A percentile compares a stretch with the other conserved stretches of the same genome.
Evolutionary conservation across 2,113 vertebrate genomes (phyloP).

Genomic region (Cervus canadensis): DNA sequence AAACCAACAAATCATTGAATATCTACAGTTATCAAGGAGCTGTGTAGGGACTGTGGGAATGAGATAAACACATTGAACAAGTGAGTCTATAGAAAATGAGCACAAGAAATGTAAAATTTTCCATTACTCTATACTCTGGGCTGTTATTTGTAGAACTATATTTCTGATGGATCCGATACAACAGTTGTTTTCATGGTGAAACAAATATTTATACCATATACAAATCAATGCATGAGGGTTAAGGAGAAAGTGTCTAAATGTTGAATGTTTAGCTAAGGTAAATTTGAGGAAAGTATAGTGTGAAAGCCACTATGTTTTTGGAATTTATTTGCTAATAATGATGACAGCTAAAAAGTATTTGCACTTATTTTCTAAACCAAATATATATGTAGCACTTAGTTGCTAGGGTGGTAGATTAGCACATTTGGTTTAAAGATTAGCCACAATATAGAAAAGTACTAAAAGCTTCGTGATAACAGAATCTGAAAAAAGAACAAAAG

Average conservation of each 20-base stretch:
- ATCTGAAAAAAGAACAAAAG: conserved; percentile 52
- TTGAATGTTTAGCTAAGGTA: conserved; percentile 24
- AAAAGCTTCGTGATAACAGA: conserved; percentile 52
- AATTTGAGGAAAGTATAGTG: conserved; percentile 30
- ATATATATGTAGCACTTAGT: conserved; percentile 35
- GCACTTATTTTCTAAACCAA: conserved; percentile 53
- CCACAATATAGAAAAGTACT: conserved; percentile 40
- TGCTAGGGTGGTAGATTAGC: conserved; percentile 30
- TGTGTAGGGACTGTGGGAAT: neutral
- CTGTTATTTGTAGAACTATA: neutral
- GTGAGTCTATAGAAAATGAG: conserved; percentile 30
- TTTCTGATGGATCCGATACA: neutral
- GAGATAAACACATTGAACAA: conserved; percentile 1
- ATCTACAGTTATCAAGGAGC: neutral
- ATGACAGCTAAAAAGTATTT: conserved; percentile 36
- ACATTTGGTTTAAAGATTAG: conserved; percentile 46
- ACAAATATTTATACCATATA: conserved; percentile 1
- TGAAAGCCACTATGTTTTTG: conserved; percentile 16
- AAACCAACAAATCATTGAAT: neutral
- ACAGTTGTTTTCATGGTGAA: conserved; percentile 1
- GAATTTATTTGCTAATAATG: conserved; percentile 38
- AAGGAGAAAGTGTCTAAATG: conserved; percentile 18
- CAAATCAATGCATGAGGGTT: neutral
- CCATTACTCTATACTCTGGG: neutral
- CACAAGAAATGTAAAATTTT: neutral